phyloP scores from a whole-genome alignment of 2,113 vertebrate species.

The Bathybates hornii region DNA sequence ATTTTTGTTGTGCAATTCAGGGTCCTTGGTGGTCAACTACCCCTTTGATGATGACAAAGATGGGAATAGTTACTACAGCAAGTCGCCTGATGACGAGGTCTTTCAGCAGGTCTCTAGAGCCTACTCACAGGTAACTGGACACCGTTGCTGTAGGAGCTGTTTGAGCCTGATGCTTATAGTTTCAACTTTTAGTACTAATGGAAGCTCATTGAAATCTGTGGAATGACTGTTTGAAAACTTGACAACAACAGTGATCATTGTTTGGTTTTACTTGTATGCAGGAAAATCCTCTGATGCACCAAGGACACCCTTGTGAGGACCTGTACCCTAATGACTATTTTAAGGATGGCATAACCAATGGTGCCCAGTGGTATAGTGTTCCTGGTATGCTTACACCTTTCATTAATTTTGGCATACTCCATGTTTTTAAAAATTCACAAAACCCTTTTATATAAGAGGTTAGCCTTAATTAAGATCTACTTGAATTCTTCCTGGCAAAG shows the following conservation, averaged over 20 bases:
- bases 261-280: conserved; percentile 44
- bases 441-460: not conserved
- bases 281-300: conserved; percentile 88
- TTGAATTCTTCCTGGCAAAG: not conserved
- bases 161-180: not conserved
- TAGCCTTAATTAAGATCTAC: not conserved
- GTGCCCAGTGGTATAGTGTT: conserved; percentile 95
- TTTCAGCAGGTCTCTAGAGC: conserved; percentile 85
- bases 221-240: not conserved
- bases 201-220: not conserved
- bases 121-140: conserved; percentile 84
- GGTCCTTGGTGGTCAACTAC: conserved; percentile 96
- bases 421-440: not conserved
- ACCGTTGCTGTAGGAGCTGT: not conserved
- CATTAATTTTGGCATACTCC: not conserved
- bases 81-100: conserved; percentile 84
- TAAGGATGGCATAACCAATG: conserved; percentile 90
- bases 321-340: conserved; percentile 84
- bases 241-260: not conserved
- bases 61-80: conserved; percentile 77
- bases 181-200: not conserved
- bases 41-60: conserved; percentile 86
- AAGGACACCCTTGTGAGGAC: conserved; percentile 84
- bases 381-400: conserved; percentile 73
- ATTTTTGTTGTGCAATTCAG: conserved; percentile 61